Conservation (phyloP, 2,888 invertebrate genomes). For the Saturnia japonica region DNA sequence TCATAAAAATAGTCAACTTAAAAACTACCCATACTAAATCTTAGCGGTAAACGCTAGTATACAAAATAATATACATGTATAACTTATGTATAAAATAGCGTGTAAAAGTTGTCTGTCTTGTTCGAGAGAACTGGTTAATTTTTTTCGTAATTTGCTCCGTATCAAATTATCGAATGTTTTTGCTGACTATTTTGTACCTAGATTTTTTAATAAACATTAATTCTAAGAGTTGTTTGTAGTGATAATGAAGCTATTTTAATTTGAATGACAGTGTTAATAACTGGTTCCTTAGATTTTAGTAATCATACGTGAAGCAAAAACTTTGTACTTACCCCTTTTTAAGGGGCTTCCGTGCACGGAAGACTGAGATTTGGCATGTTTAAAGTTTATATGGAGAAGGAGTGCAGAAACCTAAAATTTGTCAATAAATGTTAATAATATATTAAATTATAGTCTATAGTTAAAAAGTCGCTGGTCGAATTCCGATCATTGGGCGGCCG, state of each 20-base stretch:
- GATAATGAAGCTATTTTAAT: background rate
- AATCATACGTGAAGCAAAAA: too few relatives aligned
- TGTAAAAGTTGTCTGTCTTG: slow-evolving; percentile 16
- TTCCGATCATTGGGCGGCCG: too few relatives aligned
- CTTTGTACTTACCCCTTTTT: too few relatives aligned
- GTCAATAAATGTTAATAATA: too few relatives aligned
- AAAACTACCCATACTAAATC: background rate
- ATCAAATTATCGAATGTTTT: slow-evolving; percentile 12
- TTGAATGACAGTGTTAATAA: background rate
- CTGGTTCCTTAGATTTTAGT: background rate
- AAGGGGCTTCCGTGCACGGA: too few relatives aligned
- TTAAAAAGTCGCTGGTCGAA: too few relatives aligned
- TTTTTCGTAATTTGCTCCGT: background rate
- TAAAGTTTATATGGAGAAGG: too few relatives aligned
- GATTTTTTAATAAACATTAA: background rate
- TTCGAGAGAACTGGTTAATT: slow-evolving; percentile 12
- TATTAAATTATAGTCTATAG: too few relatives aligned
- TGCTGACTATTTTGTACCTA: background rate
- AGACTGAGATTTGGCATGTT: too few relatives aligned
- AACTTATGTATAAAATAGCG: background rate
- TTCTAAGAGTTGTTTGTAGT: slow-evolving; percentile 1
- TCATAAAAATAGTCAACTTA: too few relatives aligned
- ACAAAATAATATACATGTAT: background rate
- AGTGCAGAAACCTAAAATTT: too few relatives aligned
- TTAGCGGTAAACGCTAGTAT: background rate